These are phyloP conservation scores for Hyposmocoma kahamanoa DNA, from an alignment of 1,140 invertebrate genomes.

Conservation along the genomic window DNA sequence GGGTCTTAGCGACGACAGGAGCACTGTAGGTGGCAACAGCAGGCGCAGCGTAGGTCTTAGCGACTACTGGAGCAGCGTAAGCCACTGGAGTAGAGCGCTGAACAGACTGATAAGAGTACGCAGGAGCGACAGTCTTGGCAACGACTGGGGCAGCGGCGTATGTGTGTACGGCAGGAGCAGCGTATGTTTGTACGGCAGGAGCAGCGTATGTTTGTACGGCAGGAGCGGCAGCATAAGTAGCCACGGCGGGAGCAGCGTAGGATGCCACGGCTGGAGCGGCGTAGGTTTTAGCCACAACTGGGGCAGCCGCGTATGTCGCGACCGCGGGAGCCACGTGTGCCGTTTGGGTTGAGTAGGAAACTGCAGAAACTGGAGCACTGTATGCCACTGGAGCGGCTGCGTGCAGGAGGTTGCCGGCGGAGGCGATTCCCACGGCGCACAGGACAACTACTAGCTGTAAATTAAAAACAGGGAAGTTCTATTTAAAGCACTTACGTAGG, in stretches of 20 bases:
- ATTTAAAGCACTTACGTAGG: too few species aligned
- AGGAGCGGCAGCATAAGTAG: constrained; percentile 16
- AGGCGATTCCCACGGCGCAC: constrained; percentile 13
- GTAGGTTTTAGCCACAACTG: constrained; percentile 20
- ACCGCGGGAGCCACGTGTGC: constrained; percentile 19
- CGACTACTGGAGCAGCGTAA: constrained; percentile 16
- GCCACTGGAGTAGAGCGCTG: too few species aligned
- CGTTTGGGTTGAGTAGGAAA: constrained; percentile 11
- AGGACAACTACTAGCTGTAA: constrained; percentile 14
- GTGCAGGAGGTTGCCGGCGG: constrained; percentile 11
- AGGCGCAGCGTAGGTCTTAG: constrained; percentile 13
- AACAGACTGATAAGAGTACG: constrained; percentile 35
- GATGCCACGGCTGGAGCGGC: constrained; percentile 14
- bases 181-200: constrained; percentile 17
- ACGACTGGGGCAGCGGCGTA: constrained; percentile 30
- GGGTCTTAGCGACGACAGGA: constrained; percentile 1
- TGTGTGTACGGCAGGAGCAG: constrained; percentile 29
- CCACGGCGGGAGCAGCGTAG: constrained; percentile 1
- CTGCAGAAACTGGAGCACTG: neutral
- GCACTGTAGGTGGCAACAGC: constrained; percentile 10
- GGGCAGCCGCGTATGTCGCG: constrained; percentile 20
- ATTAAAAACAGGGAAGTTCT: neutral
- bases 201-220: constrained; percentile 23
- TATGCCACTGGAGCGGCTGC: constrained; percentile 9
- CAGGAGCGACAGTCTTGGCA: constrained; percentile 33